phyloP scores from a whole-genome alignment of 2,888 invertebrate species.

The Erebia palarica region DNA sequence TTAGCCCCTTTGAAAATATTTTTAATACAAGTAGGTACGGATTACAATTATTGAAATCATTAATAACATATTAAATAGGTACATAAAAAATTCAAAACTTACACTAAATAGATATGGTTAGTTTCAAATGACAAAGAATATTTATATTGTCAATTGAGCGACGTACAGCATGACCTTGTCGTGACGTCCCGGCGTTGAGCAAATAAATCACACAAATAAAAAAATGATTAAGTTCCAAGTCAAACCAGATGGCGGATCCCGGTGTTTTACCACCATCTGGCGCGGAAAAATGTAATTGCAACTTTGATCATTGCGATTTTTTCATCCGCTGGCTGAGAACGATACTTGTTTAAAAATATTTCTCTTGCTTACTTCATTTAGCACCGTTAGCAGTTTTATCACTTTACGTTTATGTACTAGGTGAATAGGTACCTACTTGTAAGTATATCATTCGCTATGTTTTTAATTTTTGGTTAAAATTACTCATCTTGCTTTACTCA shows the following conservation, averaged over 20 bases:
- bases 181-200: constrained; percentile 56
- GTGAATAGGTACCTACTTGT: too few species aligned
- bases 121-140: background rate
- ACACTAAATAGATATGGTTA: background rate
- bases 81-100: too few species aligned
- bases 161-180: constrained; percentile 58
- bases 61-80: too few species aligned
- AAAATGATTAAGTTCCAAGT: constrained; percentile 42
- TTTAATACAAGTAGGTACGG: too few species aligned
- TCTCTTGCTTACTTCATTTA: background rate
- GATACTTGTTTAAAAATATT: background rate
- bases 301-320: constrained; percentile 33
- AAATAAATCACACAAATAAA: constrained; percentile 61
- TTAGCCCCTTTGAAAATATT: too few species aligned
- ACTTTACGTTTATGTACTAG: background rate
- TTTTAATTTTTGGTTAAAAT: too few species aligned
- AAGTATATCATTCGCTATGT: too few species aligned
- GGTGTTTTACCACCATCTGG: constrained; percentile 51
- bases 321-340: constrained; percentile 17
- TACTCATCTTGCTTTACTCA: too few species aligned
- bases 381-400: background rate
- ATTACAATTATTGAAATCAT: background rate
- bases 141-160: constrained; percentile 45
- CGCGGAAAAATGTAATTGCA: constrained; percentile 44
- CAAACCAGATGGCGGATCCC: constrained; percentile 55